Evolutionary conservation across 2,797 vertebrate species (phyloP).

Genomic region (Tapera naevia): DNA sequence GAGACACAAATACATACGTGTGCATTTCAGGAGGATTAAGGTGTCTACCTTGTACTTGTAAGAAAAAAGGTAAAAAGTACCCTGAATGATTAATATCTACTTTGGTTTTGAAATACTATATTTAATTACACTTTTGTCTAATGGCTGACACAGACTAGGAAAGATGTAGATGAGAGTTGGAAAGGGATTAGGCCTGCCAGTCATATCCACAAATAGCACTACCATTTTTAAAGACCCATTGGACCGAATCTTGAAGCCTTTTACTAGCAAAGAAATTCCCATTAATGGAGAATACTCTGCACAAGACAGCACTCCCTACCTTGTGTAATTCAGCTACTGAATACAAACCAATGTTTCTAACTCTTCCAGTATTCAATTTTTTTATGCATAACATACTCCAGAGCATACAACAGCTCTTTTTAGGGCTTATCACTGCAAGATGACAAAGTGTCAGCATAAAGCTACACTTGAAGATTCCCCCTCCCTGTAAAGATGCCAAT

Average conservation of each 20-base stretch:
- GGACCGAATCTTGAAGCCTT: background rate
- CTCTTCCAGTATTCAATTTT: background rate
- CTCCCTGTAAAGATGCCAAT: background rate
- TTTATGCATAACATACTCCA: background rate
- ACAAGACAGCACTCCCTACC: background rate
- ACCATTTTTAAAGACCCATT: background rate
- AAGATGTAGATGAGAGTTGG: background rate
- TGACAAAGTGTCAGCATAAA: constrained; percentile 28
- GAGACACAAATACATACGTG: background rate
- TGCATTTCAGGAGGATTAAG: background rate
- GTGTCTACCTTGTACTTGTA: background rate
- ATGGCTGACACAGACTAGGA: background rate
- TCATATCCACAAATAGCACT: background rate
- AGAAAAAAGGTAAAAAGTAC: background rate
- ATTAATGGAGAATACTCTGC: background rate
- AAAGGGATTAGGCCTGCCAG: background rate
- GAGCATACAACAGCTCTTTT: background rate
- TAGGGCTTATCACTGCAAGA: background rate
- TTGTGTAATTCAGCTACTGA: background rate
- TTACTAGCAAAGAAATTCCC: background rate
- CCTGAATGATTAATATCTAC: background rate
- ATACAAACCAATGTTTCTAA: background rate
- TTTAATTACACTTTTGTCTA: background rate
- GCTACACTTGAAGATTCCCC: background rate
- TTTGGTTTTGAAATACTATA: background rate